phyloP scores from a whole-genome alignment of 92 coral and sea anemone species.

The Bergia puertoricense region DNA sequence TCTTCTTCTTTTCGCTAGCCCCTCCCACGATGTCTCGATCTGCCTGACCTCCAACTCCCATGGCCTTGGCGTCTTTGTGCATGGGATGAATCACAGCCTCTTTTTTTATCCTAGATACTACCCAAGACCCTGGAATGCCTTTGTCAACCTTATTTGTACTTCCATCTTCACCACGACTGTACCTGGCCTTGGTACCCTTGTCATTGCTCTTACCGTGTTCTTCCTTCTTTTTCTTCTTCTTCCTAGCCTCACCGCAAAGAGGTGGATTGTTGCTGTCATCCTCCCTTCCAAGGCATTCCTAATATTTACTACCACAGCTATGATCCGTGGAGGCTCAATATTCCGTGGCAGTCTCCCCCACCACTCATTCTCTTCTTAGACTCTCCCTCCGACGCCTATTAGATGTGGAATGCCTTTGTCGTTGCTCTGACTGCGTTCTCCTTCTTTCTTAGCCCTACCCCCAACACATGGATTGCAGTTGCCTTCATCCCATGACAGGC shows the following conservation, averaged over 20 bases:
- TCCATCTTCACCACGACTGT: constrained; percentile 6
- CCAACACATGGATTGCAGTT: no score
- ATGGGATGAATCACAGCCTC: constrained; percentile 12
- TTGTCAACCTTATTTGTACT: constrained; percentile 4
- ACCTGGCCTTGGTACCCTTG: constrained; percentile 3
- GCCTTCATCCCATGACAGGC: no score
- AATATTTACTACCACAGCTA: constrained; percentile 12
- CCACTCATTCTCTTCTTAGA: not conserved
- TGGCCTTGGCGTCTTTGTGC: constrained; percentile 13
- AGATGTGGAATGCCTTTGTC: constrained; percentile 10
- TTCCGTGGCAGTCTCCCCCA: not conserved
- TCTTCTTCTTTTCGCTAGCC: constrained; percentile 7
- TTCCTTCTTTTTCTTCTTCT: constrained; percentile 2
- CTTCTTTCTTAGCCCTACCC: no score
- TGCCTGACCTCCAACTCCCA: constrained; percentile 8
- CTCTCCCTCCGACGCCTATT: constrained; percentile 16
- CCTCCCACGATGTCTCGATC: constrained; percentile 13
- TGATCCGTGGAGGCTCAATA: constrained; percentile 2
- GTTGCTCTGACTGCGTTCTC: no score
- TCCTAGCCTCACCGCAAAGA: constrained; percentile 15
- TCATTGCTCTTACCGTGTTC: constrained; percentile 4
- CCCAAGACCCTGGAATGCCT: constrained; percentile 6
- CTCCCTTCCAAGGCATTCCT: constrained; percentile 15
- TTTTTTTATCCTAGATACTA: not conserved
- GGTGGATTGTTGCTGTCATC: constrained; percentile 15